Evolutionary conservation across 2,888 invertebrate species (phyloP).

Genomic region (Torymus aiolomorphi): DNA sequence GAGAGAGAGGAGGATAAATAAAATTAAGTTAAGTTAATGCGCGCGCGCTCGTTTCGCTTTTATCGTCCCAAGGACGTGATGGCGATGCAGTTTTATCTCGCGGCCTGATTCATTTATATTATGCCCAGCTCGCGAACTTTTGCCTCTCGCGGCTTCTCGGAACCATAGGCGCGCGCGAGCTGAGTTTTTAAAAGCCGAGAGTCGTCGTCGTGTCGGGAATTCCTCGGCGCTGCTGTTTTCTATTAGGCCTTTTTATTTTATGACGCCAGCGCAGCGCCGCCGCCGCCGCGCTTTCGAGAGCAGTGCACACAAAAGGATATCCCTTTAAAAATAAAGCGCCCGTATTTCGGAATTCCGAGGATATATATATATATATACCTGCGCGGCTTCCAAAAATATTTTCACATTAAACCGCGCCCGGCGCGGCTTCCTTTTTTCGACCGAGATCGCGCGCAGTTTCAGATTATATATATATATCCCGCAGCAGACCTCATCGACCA

Average conservation of each 20-base stretch:
- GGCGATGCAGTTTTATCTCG: conserved; percentile 40
- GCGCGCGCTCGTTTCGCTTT: conserved; percentile 34
- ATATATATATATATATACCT: neutral
- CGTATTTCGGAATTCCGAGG: neutral
- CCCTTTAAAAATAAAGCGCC: conserved; percentile 30
- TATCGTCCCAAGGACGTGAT: conserved; percentile 26
- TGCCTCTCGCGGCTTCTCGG: conserved; percentile 19
- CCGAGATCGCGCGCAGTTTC: too few species aligned
- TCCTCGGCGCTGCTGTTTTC: neutral
- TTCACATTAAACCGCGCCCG: too few species aligned
- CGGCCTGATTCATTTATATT: conserved; percentile 7
- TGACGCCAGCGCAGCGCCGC: neutral
- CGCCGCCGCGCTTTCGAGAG: conserved; percentile 23
- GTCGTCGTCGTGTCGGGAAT: neutral
- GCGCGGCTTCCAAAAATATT: neutral
- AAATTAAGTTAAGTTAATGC: conserved; percentile 41
- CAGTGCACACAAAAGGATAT: conserved; percentile 38
- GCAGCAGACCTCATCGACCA: too few species aligned
- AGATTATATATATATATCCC: too few species aligned
- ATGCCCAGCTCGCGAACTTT: neutral
- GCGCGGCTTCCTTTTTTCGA: neutral
- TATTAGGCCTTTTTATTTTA: conserved; percentile 23
- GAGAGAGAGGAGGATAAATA: neutral
- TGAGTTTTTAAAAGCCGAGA: too few species aligned
- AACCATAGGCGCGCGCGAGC: neutral